Evolutionary conservation across 2,888 invertebrate genomes (phyloP), one percentile per base, ranked within the genome.

Genomic region (Drosophila cognata): DNA sequence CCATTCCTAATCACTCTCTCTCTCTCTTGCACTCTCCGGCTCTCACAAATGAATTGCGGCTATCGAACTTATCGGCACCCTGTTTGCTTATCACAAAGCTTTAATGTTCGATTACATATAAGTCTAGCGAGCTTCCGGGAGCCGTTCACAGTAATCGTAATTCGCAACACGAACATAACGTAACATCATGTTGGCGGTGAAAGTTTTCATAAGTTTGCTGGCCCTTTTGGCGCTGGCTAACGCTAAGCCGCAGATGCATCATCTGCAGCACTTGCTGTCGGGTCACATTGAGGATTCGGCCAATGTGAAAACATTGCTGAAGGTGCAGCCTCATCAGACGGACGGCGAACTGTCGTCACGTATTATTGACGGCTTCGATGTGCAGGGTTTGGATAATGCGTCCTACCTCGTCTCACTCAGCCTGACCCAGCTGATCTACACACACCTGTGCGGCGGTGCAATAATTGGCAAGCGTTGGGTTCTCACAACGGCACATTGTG

Each of bases 401-500:
- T 81, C 92, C 2, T 91, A 88, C 35, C 70, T 91, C 7, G 88
- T 88, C 28, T 91, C 92, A 1, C 29, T 91, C 55, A 91, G 91
- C 50, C 64, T 86, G 16, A 84, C 89, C 0, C 48, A 65, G 0
- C 7, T 81, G 46, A 68, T 79, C 18, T 91, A 92, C 52, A 56
- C 90, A 0, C 94, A 94, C 74, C 73, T 80, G 13, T 94, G 94
- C 56, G 94, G 92, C 11, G 94, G 94, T 4, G 84, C 92, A 28
- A 93, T 94, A 65, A 85, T 94, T 64, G 89, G 71, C 63, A 86
- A 92, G 28, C 81, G 88, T 5, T 93, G 92, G 92, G 73, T 94
- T 2, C 48, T 94, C 2, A 94, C 94, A 2, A 90, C 92, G 4
- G 93, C 90, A 0, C 92, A 93, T 57, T 93, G 92, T 68, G 71